Evolutionary conservation across 30 jellyfish, hydroid and myxozoan genomes (phyloP), one percentile per base, ranked within the genome.

Genomic region (Hydractinia echinata): DNA sequence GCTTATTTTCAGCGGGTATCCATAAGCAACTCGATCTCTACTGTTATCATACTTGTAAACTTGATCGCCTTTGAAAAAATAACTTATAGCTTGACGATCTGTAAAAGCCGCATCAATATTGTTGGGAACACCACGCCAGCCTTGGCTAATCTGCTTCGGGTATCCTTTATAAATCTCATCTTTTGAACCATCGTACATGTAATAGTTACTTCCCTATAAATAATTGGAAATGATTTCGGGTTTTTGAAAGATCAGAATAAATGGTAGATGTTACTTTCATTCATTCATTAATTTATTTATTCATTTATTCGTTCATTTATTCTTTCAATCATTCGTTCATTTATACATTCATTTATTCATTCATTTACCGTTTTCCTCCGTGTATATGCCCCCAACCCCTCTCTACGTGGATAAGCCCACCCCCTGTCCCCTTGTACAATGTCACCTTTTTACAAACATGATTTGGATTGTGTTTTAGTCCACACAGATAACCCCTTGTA

Each of bases 71-170:
- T 89, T 89, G 79, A 89, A 89, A 84, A 89, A 89, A 67, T 89
- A 89, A 60, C 94, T 89, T 20, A 83, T 89, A 10, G 15, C 21
- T 5, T 66, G 6, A 51, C 66, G 72, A 67, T 81, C 61, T 5
- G 96, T 84, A 79, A 89, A 89, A 9, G 96, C 96, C 15, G 96
- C 96, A 73, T 89, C 96, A 16, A 89, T 83, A 76, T 89, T 73
- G 85, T 89, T 82, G 52, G 96, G 96, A 6, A 89, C 79, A n/a
- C 96, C 96, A 10, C n/a, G 76, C 96, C 96, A 89, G 16, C 95
- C 96, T 51, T 71, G 8, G 15, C 79, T 54, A n/a, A 89, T 89
- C 58, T 73, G 67, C 61, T 61, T 66, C 9, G 96, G 96, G 58
- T 83, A 88, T 11, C 96, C 96, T 18, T 67, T 44, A 50, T 89